A percentile compares a stretch with the other conserved stretches of the same genome.
Evolutionary conservation across 1,140 invertebrate species (phyloP).

Genomic region (Nasonia giraulti): DNA sequence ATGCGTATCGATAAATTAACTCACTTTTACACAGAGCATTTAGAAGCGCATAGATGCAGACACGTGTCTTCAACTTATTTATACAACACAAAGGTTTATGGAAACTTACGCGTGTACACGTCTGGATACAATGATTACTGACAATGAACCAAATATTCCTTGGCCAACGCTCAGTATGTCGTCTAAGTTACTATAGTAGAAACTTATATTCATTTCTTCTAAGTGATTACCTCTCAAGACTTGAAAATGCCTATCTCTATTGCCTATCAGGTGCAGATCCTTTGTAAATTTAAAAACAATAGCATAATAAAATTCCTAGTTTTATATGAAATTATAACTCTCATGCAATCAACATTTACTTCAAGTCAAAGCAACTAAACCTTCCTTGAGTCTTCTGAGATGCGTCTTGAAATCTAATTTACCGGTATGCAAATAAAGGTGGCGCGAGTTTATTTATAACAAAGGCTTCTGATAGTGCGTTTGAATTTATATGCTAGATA

Average conservation of each 20-base stretch:
- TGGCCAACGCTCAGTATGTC: slow-evolving; percentile 58
- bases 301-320: background rate
- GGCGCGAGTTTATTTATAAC: slow-evolving; percentile 18
- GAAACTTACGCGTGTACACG: background rate
- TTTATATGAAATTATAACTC: background rate
- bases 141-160: slow-evolving; percentile 70
- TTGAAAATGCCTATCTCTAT: background rate
- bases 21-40: background rate
- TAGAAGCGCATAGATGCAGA: background rate
- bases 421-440: background rate
- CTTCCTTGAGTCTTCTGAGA: slow-evolving; percentile 12
- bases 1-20: slow-evolving; percentile 1
- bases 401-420: slow-evolving; percentile 41
- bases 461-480: background rate
- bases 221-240: slow-evolving; percentile 52
- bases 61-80: slow-evolving; percentile 25
- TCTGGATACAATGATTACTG: slow-evolving; percentile 53
- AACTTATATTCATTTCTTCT: slow-evolving; percentile 61
- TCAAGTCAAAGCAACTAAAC: background rate
- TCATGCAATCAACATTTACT: background rate
- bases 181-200: slow-evolving; percentile 68
- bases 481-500: background rate
- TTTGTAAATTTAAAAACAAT: background rate
- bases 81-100: slow-evolving; percentile 16
- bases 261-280: background rate